A percentile compares a stretch with the other conserved stretches of the same genome.
phyloP scores from a whole-genome alignment of 2,113 vertebrate species.

The Eubucco bourcierii region DNA sequence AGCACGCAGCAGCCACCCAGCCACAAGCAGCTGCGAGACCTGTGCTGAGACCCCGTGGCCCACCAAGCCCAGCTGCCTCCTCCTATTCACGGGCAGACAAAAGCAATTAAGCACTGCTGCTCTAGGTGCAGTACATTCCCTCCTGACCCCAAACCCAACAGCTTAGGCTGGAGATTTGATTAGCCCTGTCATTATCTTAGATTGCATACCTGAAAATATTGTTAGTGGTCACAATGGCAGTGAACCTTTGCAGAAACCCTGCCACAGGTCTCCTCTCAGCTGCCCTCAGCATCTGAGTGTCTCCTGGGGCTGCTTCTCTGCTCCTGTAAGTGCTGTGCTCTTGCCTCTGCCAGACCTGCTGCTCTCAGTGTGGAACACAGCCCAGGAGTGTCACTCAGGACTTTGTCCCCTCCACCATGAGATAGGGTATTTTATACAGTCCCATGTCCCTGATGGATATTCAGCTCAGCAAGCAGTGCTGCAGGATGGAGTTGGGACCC shows the following conservation, averaged over 20 bases:
- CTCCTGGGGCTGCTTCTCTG: accelerated
- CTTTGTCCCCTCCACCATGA: accelerated
- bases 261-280: not conserved
- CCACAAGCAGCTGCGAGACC: not conserved
- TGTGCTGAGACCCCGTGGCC: not conserved
- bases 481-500: not conserved
- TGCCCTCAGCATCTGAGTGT: not conserved
- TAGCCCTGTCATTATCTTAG: not conserved
- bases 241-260: not conserved
- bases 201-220: not conserved
- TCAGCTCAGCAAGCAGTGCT: accelerated
- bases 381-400: not conserved
- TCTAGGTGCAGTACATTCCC: not conserved
- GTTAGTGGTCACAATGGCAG: not conserved
- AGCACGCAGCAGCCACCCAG: accelerated
- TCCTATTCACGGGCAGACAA: not conserved
- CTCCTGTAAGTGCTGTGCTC: accelerated
- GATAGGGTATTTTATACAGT: accelerated
- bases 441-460: accelerated
- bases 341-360: not conserved
- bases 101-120: not conserved
- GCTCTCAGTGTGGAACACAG: not conserved
- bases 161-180: not conserved
- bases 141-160: not conserved
- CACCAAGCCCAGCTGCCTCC: not conserved